Evolutionary conservation across 1,140 invertebrate species (phyloP), one percentile per base, ranked within the genome.

Genomic region (Dendrolimus punctatus): DNA sequence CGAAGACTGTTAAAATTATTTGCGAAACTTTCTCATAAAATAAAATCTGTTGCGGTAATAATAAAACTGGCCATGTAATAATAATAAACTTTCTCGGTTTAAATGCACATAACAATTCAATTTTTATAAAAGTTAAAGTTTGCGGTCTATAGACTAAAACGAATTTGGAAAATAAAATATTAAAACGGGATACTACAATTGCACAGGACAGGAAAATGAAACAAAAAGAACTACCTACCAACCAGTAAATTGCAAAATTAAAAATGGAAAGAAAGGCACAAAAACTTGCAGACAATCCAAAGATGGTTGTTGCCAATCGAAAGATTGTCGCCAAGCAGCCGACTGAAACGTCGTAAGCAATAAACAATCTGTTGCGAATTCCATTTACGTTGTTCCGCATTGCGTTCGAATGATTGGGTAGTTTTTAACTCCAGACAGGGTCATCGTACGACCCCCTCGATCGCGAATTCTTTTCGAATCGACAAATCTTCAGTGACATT

Each of bases 331-430:
- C 44, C 40, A 49, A 52, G 40, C 53, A 57, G 38, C 42, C n/a
- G 37, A 51, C 45, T 49, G 61, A 44, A 38, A 49, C 50, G 8
- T 49, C 41, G 49, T 37, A 55, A 53, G 59, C 58, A 49, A 65
- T 66, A 70, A 67, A 68, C 58, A 55, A 65, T 61, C 61, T 62
- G 51, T 56, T 58, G 54, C 60, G 66, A 68, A 60, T 59, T 55
- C 66, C 59, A 67, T 69, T 60, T 61, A 60, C 65, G 50, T 52
- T 55, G 64, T 73, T 73, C 68, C 68, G 72, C 72, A 73, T 70
- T 65, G 65, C 66, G 54, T 60, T 59, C 58, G 56, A 44, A 65
- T 65, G 65, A 66, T 68, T 62, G 59, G 57, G 57, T 66, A 62
- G 55, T 70, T 65, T 66, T 67, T 62, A 72, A 62, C 65, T 68